A percentile compares a stretch with the other conserved stretches of the same genome.
Conservation (phyloP, 2,888 invertebrate genomes). For the Drosophila multiciliata region DNA sequence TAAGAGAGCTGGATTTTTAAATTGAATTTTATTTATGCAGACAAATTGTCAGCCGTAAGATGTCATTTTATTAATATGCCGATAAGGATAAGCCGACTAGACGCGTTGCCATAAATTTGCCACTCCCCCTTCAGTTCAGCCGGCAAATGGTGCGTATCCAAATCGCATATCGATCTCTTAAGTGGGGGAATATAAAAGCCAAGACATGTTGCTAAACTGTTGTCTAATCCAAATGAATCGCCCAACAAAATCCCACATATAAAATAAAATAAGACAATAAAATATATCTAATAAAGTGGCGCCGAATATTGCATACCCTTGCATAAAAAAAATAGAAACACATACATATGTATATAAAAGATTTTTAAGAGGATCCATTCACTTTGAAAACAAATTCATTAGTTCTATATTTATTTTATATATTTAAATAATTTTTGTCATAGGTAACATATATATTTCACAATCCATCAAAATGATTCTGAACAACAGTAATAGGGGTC, state of each 20-base stretch:
- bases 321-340: background rate
- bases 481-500: background rate
- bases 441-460: background rate
- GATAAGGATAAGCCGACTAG: slow-evolving; percentile 18
- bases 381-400: too few species aligned
- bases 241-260: slow-evolving; percentile 16
- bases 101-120: slow-evolving; percentile 31
- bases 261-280: slow-evolving; percentile 40
- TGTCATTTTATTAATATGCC: slow-evolving; percentile 30
- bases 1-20: slow-evolving; percentile 34
- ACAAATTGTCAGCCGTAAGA: background rate
- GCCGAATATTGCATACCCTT: background rate
- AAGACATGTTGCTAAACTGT: slow-evolving; percentile 19
- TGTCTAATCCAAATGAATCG: slow-evolving; percentile 54
- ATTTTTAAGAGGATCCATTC: background rate
- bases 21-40: slow-evolving; percentile 54
- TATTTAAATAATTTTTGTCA: background rate
- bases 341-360: background rate
- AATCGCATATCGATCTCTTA: slow-evolving; percentile 57
- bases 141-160: slow-evolving; percentile 71
- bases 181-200: slow-evolving; percentile 47
- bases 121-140: slow-evolving; percentile 17
- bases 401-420: too few species aligned
- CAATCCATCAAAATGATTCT: background rate
- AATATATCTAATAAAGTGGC: background rate